Base-by-base conservation (phyloP, 2,888 invertebrate genomes). In the Dioctria rufipes region DNA sequence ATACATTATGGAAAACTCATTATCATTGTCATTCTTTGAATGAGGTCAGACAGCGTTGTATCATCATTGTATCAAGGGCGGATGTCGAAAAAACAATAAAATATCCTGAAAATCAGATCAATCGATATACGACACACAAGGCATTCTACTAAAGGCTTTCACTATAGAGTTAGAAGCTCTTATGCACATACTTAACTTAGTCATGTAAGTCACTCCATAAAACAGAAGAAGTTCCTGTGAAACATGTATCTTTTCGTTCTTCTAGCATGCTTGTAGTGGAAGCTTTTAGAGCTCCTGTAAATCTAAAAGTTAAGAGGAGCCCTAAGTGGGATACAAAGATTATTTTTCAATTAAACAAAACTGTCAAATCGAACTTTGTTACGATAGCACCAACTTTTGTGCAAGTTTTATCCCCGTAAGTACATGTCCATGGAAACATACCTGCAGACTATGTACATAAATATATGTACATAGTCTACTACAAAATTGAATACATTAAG, bases 51-150 rank as follows among this genome's bases (percentile, higher is more conserved):
- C 51, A 37, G 37, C 37, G 51, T 51, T 69, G 69, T 69, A 51
- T 25, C 51, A 54, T 69, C 51, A 11, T 69, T 25, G 25, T 46
- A 43, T 46, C 67, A 69, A 49, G 49, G 69, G 37, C 69, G 69
- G 51, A 49, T 51, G 40, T 51, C 11, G 51, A 51, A 69, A 8
- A 51, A 51, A 39, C 69, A 51, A 69, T 69, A 69, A 69, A 69
- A 69, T 69, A n/a, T 49, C 69, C 69, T 69, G 51, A 25, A 51
- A 69, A 37, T 69, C 69, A 69, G 69, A 69, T 69, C 69, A 69
- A 69, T 69, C 25, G 69, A 69, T 69, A 37, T 69, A 46, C 46
- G 5, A 69, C 49, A 9, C 49, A 8, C 69, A 51, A 39, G 25
- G 51, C 49, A 51, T 25, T 25, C 51, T 51, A 37, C 69, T 37